Evolutionary conservation across 2,888 invertebrate species (phyloP).

Genomic region (Marasmarcha lunaedactyla): DNA sequence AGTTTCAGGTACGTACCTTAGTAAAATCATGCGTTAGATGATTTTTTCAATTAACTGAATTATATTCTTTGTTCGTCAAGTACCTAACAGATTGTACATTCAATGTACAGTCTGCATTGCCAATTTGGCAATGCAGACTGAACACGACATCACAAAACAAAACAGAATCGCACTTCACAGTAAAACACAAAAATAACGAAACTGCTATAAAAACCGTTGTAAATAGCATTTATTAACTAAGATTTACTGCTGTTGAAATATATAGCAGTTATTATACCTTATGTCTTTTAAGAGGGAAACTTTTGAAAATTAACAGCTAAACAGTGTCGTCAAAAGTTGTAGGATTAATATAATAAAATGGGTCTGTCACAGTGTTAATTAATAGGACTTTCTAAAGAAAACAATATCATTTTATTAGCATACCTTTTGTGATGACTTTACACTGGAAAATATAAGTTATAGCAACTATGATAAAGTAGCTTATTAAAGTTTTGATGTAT

Average conservation of each 20-base stretch:
- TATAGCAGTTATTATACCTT: slow-evolving; percentile 60
- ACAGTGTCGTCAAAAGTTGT: slow-evolving; percentile 41
- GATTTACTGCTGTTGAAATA: slow-evolving; percentile 23
- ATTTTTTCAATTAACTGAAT: no score
- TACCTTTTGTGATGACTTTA: slow-evolving; percentile 19
- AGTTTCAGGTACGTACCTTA: no score
- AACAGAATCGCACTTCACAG: background rate
- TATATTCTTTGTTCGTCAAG: no score
- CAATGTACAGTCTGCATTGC: no score
- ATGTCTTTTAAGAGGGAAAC: slow-evolving; percentile 43
- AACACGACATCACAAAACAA: no score
- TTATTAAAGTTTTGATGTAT: no score
- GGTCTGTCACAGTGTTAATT: slow-evolving; percentile 61
- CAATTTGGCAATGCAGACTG: no score
- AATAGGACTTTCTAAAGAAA: slow-evolving; percentile 68
- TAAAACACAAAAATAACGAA: background rate
- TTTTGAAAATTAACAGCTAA: slow-evolving; percentile 57
- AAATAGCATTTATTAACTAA: slow-evolving; percentile 1
- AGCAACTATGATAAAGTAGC: no score
- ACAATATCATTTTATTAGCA: slow-evolving; percentile 69
- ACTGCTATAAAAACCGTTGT: background rate
- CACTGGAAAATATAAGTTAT: background rate
- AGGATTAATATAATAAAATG: slow-evolving; percentile 67
- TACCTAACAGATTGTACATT: no score
- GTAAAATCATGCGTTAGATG: no score